Conservation (phyloP, 2,888 invertebrate genomes). For the Xestobium rufovillosum region DNA sequence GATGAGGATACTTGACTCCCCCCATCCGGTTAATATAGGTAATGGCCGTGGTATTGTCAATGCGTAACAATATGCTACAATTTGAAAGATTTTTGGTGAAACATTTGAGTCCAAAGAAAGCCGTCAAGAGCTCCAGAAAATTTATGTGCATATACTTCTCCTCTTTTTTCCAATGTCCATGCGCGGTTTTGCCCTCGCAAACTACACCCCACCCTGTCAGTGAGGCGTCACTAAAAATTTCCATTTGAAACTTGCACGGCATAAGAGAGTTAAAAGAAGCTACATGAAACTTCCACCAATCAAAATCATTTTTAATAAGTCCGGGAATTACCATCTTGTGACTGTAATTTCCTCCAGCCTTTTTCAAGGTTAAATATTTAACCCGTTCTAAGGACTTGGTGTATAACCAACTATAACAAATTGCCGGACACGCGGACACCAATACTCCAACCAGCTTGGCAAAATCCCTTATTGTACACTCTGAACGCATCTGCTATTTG, state of each 20-base stretch:
- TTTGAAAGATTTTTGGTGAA: conserved; percentile 18
- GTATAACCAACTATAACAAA: conserved; percentile 23
- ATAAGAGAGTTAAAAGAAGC: conserved; percentile 13
- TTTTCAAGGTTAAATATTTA: conserved; percentile 18
- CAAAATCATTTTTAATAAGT: conserved; percentile 18
- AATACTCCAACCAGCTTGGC: conserved; percentile 21
- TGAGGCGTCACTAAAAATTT: conserved; percentile 26
- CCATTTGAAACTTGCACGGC: conserved; percentile 11
- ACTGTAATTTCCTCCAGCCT: conserved; percentile 15
- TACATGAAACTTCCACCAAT: conserved; percentile 21
- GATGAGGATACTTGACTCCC: conserved; percentile 19
- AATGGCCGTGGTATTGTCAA: conserved; percentile 24
- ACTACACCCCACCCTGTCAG: conserved; percentile 22
- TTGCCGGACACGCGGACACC: conserved; percentile 25
- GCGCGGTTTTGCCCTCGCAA: conserved; percentile 13
- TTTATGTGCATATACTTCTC: conserved; percentile 23
- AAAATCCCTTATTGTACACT: conserved; percentile 22
- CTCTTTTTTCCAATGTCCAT: conserved; percentile 19
- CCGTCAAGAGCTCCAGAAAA: conserved; percentile 24
- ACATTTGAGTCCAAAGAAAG: conserved; percentile 22
- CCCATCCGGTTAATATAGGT: conserved; percentile 25
- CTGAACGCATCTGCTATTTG: conserved; percentile 2
- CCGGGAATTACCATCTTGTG: conserved; percentile 10
- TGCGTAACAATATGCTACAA: conserved; percentile 20
- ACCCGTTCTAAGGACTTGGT: conserved; percentile 19